Evolutionary conservation across 2,888 invertebrate species (phyloP), one percentile per base, ranked within the genome.

Genomic region (Lycophotia porphyrea): DNA sequence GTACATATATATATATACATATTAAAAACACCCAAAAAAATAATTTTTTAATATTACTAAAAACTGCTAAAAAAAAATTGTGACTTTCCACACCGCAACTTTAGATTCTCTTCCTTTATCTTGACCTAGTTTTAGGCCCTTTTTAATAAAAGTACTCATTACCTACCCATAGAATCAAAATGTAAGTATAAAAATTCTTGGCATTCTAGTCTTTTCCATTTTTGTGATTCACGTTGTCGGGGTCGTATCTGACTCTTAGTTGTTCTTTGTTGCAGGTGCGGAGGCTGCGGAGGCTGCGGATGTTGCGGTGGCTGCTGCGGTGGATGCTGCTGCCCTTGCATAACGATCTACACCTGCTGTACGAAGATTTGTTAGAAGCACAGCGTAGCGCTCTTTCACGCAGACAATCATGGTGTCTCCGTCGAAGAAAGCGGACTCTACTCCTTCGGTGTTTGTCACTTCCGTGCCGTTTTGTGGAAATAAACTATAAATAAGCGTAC

Each of bases 261-360:
- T 39, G 7, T 9, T 70, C 55, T 71, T 78, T n/a, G 66, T 88
- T 81, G 3, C 90, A 94, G 94, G 93, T 94, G 94, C 88, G 94
- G 94, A 87, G 85, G 88, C 63, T 94, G 94, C 88, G 94, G 94
- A 87, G 85, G 88, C 63, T 91, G 91, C 76, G 91, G 84, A 36
- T 93, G 94, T 85, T 87, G 89, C 69, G 88, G 91, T 74, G 55
- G 55, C 8, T 86, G 91, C 80, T 84, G 88, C 67, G 85, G 88
- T 18, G 87, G 90, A 78, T 87, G 89, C 72, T 90, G 93, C 88
- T 94, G 95, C 85, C 95, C 95, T 0, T 90, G 89, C 83, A 95
- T 95, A 78, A 95, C 95, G 1, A 95, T 95, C 82, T 94, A 95
- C 91, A 95, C 95, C 52, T 95, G 95, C 88, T 95, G 95, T 89